Evolutionary conservation across 2,888 invertebrate genomes (phyloP), one percentile per base, ranked within the genome.

Genomic region (Xylota segnis): DNA sequence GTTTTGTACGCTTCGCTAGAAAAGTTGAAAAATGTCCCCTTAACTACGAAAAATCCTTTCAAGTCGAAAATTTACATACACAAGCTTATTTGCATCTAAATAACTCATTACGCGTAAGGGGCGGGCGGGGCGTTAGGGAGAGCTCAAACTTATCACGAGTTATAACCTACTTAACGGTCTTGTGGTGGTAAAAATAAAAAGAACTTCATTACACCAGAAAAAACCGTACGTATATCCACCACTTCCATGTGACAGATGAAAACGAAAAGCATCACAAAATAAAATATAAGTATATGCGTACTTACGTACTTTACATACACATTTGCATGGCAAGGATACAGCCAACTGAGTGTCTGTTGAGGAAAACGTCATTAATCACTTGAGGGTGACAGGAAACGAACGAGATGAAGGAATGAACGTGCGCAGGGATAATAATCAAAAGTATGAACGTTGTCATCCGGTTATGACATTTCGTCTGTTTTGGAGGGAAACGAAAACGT

Each of bases 41-140:
- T 40, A 4, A 10, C n/a, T 10, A 40, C 1, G 3, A 34, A 34
- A 34, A 34, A 34, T 10, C 34, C 7, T 10, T 40, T n/a, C 40
- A 40, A 16, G 43, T 14, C 47, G 12, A 37, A 52, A 50, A 66
- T 52, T 37, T 52, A 50, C 65, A n/a, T 52, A 50, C 65, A n/a
- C 50, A n/a, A 34, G 7, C 65, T 52, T 52, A 52, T 66, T 66
- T 66, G 65, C 65, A 66, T 66, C 50, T 52, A 66, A 66, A 66
- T 66, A 66, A 52, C 50, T 34, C 23, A 66, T 50, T 50, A 37
- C 37, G 3, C 10, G 37, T 14, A 23, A 66, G 23, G n/a, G n/a
- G n/a, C n/a, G n/a, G 50, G 37, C 23, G 23, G 50, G 52, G 23
- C 23, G 63, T 52, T 66, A 52, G 50, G 52, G 14, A 27, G 47